These are phyloP conservation scores for Megaustenia siamemsis DNA, from an alignment of 2,888 invertebrate species.

Conservation along the genomic window DNA sequence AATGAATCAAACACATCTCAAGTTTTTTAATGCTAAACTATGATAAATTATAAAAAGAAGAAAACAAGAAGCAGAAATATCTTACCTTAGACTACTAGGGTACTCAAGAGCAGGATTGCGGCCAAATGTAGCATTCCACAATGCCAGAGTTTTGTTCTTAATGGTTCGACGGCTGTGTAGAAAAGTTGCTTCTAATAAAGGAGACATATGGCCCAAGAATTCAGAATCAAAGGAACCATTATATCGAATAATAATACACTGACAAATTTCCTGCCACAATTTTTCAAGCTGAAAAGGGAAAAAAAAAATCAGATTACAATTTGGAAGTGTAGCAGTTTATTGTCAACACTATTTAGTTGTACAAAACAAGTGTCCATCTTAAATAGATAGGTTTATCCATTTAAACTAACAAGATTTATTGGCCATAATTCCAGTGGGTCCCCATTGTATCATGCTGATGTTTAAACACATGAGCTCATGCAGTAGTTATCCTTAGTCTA, in stretches of 20 bases:
- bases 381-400: too few relatives aligned
- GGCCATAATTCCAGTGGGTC: too few relatives aligned
- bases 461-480: too few relatives aligned
- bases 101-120: slow-evolving; percentile 66
- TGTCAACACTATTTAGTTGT: too few relatives aligned
- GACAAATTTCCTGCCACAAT: slow-evolving; percentile 73
- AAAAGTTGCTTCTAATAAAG: slow-evolving; percentile 72
- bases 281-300: slow-evolving; percentile 71
- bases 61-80: background rate
- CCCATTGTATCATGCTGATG: too few relatives aligned
- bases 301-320: background rate
- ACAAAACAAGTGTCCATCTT: too few relatives aligned
- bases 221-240: slow-evolving; percentile 72
- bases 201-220: slow-evolving; percentile 69
- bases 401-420: too few relatives aligned
- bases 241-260: slow-evolving; percentile 70
- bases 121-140: slow-evolving; percentile 77
- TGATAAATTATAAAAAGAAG: too few relatives aligned
- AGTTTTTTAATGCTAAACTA: too few relatives aligned
- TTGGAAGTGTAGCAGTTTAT: too few relatives aligned
- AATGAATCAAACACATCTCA: too few relatives aligned
- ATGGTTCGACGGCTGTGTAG: slow-evolving; percentile 70
- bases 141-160: slow-evolving; percentile 68
- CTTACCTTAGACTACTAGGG: slow-evolving; percentile 74
- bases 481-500: too few relatives aligned